A percentile compares a stretch with the other conserved stretches of the same genome.
Conservation (phyloP, 2,113 vertebrate genomes). For the Labrus mixtus region DNA sequence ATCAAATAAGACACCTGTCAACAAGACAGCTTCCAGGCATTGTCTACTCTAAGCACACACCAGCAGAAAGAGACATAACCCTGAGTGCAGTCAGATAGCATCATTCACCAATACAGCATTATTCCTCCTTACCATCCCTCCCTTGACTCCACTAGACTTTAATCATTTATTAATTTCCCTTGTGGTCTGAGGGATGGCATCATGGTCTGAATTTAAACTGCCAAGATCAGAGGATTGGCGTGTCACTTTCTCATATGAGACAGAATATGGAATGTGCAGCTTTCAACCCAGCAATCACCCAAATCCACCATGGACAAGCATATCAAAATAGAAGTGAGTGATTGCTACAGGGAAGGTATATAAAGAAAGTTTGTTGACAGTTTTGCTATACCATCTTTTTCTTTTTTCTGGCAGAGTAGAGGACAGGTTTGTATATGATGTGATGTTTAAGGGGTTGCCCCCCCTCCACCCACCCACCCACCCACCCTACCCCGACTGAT, state of each 20-base stretch:
- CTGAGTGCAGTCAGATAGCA: slow-evolving; percentile 61
- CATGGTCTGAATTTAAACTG: slow-evolving; percentile 79
- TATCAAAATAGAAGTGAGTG: slow-evolving; percentile 60
- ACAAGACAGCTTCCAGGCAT: slow-evolving; percentile 43
- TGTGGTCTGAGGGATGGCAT: slow-evolving; percentile 72
- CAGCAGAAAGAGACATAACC: slow-evolving; percentile 67
- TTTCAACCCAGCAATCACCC: slow-evolving; percentile 71
- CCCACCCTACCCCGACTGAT: background rate
- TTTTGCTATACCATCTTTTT: background rate
- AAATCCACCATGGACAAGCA: slow-evolving; percentile 67
- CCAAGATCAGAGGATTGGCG: slow-evolving; percentile 74
- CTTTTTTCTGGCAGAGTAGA: background rate
- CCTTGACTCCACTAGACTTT: slow-evolving; percentile 75
- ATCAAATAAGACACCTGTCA: slow-evolving; percentile 61
- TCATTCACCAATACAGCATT: slow-evolving; percentile 72
- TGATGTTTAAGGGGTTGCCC: background rate
- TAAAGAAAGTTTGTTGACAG: slow-evolving; percentile 43
- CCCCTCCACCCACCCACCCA: background rate
- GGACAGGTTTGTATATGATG: slow-evolving; percentile 11
- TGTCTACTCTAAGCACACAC: slow-evolving; percentile 35
- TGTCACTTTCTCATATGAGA: slow-evolving; percentile 76
- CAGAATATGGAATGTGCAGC: slow-evolving; percentile 74
- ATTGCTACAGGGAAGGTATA: slow-evolving; percentile 49
- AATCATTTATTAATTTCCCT: slow-evolving; percentile 84
- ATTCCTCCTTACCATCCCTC: slow-evolving; percentile 73